These are phyloP conservation scores for Psephotus haematonotus DNA, from an alignment of 2,113 vertebrate species.

Conservation along the genomic window DNA sequence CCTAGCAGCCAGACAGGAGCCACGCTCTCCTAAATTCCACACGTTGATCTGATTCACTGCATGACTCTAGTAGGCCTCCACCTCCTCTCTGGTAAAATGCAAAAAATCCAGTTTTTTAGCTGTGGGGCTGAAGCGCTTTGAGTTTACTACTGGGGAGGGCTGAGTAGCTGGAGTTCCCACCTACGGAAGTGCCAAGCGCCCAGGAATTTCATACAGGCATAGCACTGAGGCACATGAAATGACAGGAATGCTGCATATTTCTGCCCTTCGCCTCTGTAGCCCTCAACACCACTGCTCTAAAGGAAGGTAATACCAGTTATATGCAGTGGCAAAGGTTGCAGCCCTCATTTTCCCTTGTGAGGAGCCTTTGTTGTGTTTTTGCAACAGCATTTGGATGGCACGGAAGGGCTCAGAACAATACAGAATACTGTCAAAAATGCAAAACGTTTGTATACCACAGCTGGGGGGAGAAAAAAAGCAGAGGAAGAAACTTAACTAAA, in stretches of 20 bases:
- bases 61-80: neutral
- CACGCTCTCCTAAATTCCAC: neutral
- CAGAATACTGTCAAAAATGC: neutral
- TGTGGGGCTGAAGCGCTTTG: neutral
- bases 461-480: neutral
- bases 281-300: fast-evolving
- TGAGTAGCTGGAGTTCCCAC: neutral
- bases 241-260: neutral
- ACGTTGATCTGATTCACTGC: neutral
- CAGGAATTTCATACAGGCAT: conserved; percentile 1
- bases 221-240: neutral
- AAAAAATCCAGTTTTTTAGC: neutral
- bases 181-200: neutral
- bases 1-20: neutral
- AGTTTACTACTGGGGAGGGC: neutral
- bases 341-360: neutral
- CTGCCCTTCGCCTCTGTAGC: conserved; percentile 29
- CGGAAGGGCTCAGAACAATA: neutral
- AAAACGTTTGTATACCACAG: neutral
- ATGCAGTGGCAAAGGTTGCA: neutral
- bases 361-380: neutral
- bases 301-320: neutral
- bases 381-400: neutral
- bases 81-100: neutral
- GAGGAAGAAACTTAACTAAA: neutral